Evolutionary conservation across 2,888 invertebrate genomes (phyloP), one percentile per base, ranked within the genome.

Genomic region (Acrobasis repandana): DNA sequence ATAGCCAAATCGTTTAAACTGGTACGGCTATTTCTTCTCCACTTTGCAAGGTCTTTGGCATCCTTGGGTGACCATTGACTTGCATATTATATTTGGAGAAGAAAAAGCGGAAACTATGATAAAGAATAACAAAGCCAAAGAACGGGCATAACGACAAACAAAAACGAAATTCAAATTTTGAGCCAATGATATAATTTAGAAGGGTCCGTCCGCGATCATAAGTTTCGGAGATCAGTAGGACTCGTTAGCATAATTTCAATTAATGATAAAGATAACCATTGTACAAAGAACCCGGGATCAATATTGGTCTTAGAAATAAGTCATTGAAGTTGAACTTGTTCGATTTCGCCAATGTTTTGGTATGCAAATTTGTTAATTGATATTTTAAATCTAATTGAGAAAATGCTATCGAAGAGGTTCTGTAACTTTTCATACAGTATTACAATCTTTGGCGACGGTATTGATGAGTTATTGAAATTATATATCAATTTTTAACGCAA

Each of bases 191-290:
- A 33, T 18, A 56, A 56, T 11, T 48, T 18, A n/a, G n/a, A 11
- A 51, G 60, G 61, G 54, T 61, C 62, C 66, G 64, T 66, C 58
- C 61, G 68, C 71, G 70, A 78, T 75, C 74, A 73, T 72, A 72
- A 75, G 74, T 68, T 77, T 64, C 60, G 62, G 63, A 69, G 65
- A 67, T 63, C 66, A 63, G 63, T 60, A 62, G 62, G 62, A 60
- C 72, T 79, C 75, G 70, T 88, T 87, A 80, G 77, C 86, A 86
- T 86, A 86, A 85, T 85, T 87, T 76, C 80, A 85, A 86, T 88
- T 86, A 85, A 83, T 82, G 76, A 80, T 73, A 51, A 43, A n/a
- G 43, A n/a, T 43, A 76, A 73, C 75, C 76, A 76, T 77, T 77
- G 82, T 74, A 77, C 72, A 74, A 78, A 76, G 77, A 79, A 77